These are phyloP conservation scores for Malaclemys terrapin DNA, from an alignment of 2,113 vertebrate genomes.

Conservation along the genomic window DNA sequence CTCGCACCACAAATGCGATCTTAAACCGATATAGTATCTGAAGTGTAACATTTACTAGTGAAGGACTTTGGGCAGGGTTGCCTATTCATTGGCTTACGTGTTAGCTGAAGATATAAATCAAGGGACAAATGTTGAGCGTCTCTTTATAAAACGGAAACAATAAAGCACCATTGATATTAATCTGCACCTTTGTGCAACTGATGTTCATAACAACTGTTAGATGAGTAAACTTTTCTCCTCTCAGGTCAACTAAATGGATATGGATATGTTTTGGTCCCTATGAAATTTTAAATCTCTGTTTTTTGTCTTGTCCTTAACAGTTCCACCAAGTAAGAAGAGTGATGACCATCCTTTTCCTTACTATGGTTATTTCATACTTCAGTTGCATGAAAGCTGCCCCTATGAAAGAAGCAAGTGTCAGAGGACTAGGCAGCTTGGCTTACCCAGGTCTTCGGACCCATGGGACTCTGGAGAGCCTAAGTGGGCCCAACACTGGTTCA, in stretches of 20 bases:
- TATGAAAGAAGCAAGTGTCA: conserved; percentile 94
- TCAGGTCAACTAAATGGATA: background rate
- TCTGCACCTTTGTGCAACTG: conserved; percentile 14
- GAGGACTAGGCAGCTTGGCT: conserved; percentile 95
- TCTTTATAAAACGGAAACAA: conserved; percentile 27
- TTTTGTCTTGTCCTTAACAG: conserved; percentile 80
- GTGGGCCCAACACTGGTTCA: conserved; percentile 83
- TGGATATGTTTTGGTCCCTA: background rate
- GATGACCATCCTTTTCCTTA: conserved; percentile 99
- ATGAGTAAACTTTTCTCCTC: background rate
- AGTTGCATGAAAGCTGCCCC: conserved; percentile 99
- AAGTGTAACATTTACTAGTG: conserved; percentile 43
- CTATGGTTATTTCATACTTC: conserved; percentile 99
- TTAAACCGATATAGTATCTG: conserved; percentile 43
- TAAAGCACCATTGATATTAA: background rate
- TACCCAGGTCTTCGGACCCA: conserved; percentile 94
- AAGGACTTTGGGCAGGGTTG: conserved; percentile 17
- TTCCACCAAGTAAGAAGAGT: conserved; percentile 99
- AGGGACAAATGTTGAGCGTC: background rate
- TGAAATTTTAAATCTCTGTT: conserved; percentile 37
- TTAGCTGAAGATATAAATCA: conserved; percentile 25
- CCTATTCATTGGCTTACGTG: conserved; percentile 30
- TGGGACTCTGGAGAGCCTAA: conserved; percentile 92
- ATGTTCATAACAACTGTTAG: conserved; percentile 24
- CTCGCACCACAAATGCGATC: conserved; percentile 64